phyloP scores from a whole-genome alignment of 1,140 invertebrate species.

The Rhizoglyphus robini region DNA sequence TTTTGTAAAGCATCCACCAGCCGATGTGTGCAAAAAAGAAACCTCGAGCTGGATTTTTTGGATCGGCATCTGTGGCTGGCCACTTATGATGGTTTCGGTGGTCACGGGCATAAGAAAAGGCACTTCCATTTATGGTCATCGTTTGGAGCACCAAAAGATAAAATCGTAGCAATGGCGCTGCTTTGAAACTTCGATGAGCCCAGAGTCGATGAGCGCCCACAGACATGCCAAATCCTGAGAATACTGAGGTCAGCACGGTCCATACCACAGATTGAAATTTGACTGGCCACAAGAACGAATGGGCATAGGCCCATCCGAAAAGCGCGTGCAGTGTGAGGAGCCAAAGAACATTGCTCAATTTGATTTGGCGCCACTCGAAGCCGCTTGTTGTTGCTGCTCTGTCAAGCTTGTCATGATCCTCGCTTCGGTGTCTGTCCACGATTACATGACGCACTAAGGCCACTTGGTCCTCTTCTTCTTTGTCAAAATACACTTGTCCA shows the following conservation, averaged over 20 bases:
- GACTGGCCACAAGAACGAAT: neutral
- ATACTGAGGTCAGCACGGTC: neutral
- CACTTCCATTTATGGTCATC: conserved; percentile 55
- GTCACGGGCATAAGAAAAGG: conserved; percentile 20
- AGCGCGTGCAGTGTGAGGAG: neutral
- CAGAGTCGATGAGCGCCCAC: conserved; percentile 43
- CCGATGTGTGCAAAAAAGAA: conserved; percentile 67
- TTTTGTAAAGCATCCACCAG: conserved; percentile 58
- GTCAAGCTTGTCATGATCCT: too few relatives aligned
- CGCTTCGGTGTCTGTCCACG: too few relatives aligned
- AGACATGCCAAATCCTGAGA: conserved; percentile 46
- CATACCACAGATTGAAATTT: neutral
- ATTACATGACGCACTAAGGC: neutral
- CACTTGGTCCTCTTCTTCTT: neutral
- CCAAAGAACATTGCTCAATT: conserved; percentile 11
- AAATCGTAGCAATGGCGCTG: conserved; percentile 37
- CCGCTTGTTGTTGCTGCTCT: too few relatives aligned
- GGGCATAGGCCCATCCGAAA: neutral
- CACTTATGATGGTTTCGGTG: conserved; percentile 28
- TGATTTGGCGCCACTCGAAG: neutral
- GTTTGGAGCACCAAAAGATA: conserved; percentile 48
- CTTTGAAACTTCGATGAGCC: conserved; percentile 43
- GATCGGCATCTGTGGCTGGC: conserved; percentile 27
- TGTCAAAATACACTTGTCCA: neutral
- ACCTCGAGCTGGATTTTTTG: conserved; percentile 26